These are phyloP conservation scores for Gallinago solitaria DNA, from an alignment of 2,797 vertebrate genomes.

Conservation along the genomic window DNA sequence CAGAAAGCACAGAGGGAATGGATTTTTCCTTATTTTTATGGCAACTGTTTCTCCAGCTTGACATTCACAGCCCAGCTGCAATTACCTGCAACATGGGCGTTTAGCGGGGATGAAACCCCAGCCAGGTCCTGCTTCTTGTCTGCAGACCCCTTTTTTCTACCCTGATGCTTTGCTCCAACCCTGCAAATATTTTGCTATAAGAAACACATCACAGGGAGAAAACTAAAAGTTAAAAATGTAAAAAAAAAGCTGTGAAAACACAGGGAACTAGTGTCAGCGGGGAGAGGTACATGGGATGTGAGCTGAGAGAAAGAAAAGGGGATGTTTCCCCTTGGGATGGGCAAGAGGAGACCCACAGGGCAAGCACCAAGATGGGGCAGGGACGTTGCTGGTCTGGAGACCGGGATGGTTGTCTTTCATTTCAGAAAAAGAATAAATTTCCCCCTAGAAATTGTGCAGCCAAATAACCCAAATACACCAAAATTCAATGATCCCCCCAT, in stretches of 20 bases:
- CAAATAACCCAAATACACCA: not conserved
- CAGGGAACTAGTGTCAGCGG: accelerated
- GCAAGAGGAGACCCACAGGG: not conserved
- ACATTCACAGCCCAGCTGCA: not conserved
- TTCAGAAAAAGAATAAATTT: not conserved
- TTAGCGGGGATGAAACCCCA: not conserved
- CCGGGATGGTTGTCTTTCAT: not conserved
- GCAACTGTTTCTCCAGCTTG: not conserved
- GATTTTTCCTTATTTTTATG: not conserved
- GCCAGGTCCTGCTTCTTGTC: not conserved
- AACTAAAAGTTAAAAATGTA: not conserved
- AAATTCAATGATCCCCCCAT: accelerated
- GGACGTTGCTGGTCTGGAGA: not conserved
- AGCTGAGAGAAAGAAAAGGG: not conserved
- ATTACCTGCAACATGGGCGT: not conserved
- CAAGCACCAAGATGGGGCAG: not conserved
- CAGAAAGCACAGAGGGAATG: not conserved
- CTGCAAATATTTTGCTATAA: not conserved
- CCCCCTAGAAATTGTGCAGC: not conserved
- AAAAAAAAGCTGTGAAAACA: not conserved
- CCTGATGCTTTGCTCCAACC: not conserved
- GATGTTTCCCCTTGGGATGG: not conserved
- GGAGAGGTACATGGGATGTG: not conserved
- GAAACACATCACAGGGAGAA: accelerated
- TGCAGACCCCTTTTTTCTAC: not conserved